Percentiles rank a stretch among this genome's conserved stretches.
Evolutionary conservation across 2,797 vertebrate species (phyloP).

Genomic region (Coregonus ussuriensis): DNA sequence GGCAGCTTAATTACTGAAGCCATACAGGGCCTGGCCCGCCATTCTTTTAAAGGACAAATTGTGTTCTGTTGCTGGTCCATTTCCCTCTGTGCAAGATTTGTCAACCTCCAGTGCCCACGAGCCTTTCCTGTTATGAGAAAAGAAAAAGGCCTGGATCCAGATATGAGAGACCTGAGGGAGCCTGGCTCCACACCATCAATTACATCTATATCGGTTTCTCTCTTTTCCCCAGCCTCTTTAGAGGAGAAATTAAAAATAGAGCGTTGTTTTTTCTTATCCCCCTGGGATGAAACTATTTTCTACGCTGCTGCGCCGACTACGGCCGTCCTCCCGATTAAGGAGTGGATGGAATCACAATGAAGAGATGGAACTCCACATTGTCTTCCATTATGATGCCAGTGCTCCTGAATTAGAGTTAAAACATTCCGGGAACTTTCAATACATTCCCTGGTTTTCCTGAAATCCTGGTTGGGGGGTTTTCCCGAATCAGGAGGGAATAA

Average conservation of each 20-base stretch:
- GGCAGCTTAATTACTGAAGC: conserved; percentile 64
- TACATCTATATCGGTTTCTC: conserved; percentile 73
- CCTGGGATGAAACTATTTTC: conserved; percentile 72
- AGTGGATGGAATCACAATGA: conserved; percentile 68
- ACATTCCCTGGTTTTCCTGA: no score
- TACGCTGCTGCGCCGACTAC: conserved; percentile 51
- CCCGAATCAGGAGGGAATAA: no score
- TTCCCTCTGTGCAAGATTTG: conserved; percentile 70
- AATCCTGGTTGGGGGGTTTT: no score
- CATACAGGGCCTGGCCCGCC: conserved; percentile 47
- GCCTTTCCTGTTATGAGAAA: conserved; percentile 57
- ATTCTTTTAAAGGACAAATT: conserved; percentile 67
- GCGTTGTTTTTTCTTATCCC: conserved; percentile 75
- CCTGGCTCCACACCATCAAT: conserved; percentile 70
- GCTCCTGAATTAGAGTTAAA: conserved; percentile 34
- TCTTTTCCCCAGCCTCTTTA: conserved; percentile 59
- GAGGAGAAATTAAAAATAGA: conserved; percentile 72
- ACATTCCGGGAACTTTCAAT: no score
- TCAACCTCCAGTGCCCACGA: conserved; percentile 65
- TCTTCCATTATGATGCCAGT: conserved; percentile 66
- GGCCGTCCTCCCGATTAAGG: conserved; percentile 67
- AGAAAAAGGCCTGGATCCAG: conserved; percentile 32
- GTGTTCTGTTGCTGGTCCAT: conserved; percentile 67
- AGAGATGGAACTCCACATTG: conserved; percentile 65
- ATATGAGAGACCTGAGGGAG: conserved; percentile 53